Evolutionary conservation across 2,888 invertebrate genomes (phyloP).

Genomic region (Drosophila dives): DNA sequence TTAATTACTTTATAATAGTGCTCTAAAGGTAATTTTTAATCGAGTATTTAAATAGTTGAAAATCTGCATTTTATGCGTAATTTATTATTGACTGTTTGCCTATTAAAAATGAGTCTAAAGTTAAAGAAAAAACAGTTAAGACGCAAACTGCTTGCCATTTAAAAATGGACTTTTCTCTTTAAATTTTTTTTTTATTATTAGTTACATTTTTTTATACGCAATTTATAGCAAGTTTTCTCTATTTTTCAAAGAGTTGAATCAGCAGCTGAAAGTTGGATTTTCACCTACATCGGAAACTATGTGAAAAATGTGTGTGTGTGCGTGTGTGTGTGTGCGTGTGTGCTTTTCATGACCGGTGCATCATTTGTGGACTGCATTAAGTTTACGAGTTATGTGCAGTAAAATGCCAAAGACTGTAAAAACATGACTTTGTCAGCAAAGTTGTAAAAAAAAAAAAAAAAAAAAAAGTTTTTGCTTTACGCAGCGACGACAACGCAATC

Average conservation of each 20-base stretch:
- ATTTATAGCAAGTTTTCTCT: slow-evolving; percentile 1
- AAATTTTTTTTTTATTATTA: neutral
- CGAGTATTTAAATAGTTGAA: neutral
- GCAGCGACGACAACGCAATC: slow-evolving; percentile 11
- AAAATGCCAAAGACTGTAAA: slow-evolving; percentile 32
- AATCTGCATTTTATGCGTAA: neutral
- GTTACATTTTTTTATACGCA: neutral
- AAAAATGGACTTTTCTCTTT: neutral
- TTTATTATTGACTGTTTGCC: neutral
- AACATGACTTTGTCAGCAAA: slow-evolving; percentile 55
- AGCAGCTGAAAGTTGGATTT: slow-evolving; percentile 14
- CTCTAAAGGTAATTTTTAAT: neutral
- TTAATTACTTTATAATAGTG: neutral
- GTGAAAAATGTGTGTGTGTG: slow-evolving; percentile 19
- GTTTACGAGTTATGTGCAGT: slow-evolving; percentile 47
- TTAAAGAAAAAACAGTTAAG: neutral
- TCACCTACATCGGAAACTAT: slow-evolving; percentile 14
- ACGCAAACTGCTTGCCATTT: too few species aligned
- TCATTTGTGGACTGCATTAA: slow-evolving; percentile 45
- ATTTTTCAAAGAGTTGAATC: neutral
- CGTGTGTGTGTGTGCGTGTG: neutral
- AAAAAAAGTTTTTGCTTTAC: slow-evolving; percentile 49
- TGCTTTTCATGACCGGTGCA: slow-evolving; percentile 6
- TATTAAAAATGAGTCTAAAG: neutral
- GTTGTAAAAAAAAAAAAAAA: slow-evolving; percentile 32